A percentile compares a stretch with the other conserved stretches of the same genome.
phyloP scores from a whole-genome alignment of 2,888 invertebrate species.

The Ectobius pallidus region DNA sequence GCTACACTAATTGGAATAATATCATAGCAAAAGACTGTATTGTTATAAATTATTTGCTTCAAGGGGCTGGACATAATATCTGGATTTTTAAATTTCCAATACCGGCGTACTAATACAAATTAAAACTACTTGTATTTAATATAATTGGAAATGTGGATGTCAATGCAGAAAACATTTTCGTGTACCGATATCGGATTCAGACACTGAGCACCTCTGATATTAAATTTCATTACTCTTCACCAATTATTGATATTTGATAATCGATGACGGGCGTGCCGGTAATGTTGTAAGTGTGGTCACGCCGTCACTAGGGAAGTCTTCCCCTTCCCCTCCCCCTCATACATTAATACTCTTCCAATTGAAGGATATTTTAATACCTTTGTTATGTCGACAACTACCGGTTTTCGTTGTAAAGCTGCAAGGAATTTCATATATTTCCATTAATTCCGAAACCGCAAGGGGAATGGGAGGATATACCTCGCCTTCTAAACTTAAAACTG shows the following conservation, averaged over 20 bases:
- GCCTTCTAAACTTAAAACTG: too few relatives aligned
- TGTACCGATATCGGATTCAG: conserved; percentile 17
- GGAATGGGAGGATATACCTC: too few relatives aligned
- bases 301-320: background rate
- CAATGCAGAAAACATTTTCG: conserved; percentile 13
- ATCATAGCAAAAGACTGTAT: too few relatives aligned
- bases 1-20: too few relatives aligned
- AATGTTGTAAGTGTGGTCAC: conserved; percentile 21
- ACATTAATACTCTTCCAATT: too few relatives aligned
- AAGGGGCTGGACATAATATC: background rate
- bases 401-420: too few relatives aligned
- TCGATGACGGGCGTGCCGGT: conserved; percentile 11
- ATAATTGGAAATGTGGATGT: background rate
- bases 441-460: too few relatives aligned
- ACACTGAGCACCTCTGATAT: conserved; percentile 11
- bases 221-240: conserved; percentile 26
- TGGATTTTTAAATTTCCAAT: background rate
- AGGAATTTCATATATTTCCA: too few relatives aligned
- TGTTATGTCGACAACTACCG: too few relatives aligned
- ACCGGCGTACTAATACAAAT: background rate
- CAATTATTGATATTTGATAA: conserved; percentile 27
- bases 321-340: background rate
- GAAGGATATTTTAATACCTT: too few relatives aligned
- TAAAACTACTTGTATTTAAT: conserved; percentile 1
- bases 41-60: too few relatives aligned